Evolutionary conservation across 1,140 invertebrate genomes (phyloP).

Genomic region (Drosophila yakuba): DNA sequence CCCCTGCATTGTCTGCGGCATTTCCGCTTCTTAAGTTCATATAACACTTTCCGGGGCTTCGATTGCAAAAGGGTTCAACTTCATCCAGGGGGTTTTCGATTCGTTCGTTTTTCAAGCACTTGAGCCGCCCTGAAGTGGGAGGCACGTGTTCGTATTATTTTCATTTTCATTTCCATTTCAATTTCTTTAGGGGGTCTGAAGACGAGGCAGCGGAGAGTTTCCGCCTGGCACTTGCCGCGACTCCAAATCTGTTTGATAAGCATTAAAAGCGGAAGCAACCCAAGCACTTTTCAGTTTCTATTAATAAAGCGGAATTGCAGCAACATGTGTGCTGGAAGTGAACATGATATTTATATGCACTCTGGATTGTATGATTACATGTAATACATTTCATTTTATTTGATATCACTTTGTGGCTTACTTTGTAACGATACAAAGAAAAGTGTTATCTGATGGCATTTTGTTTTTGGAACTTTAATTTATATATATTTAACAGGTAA

Average conservation of each 20-base stretch:
- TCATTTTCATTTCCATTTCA: conserved; percentile 11
- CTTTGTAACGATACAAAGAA: too few species aligned
- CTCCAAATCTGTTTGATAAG: conserved; percentile 37
- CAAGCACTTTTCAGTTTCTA: conserved; percentile 39
- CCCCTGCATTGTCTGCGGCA: conserved; percentile 34
- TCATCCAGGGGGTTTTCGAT: conserved; percentile 24
- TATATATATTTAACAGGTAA: too few species aligned
- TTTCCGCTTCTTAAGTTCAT: conserved; percentile 57
- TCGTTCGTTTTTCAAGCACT: conserved; percentile 1
- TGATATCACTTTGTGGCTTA: background rate
- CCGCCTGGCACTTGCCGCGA: conserved; percentile 38
- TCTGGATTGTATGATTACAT: background rate
- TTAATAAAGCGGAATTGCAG: conserved; percentile 28
- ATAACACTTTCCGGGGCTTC: conserved; percentile 32
- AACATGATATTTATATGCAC: background rate
- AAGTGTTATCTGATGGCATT: too few species aligned
- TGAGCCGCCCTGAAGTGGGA: conserved; percentile 25
- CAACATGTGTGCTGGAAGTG: conserved; percentile 28
- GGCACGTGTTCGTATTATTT: conserved; percentile 46
- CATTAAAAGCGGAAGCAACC: conserved; percentile 51
- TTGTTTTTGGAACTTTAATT: too few species aligned
- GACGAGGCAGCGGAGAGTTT: conserved; percentile 27
- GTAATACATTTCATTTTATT: background rate
- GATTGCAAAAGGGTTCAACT: conserved; percentile 19
- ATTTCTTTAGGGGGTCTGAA: conserved; percentile 20